phyloP scores from a whole-genome alignment of 2,797 vertebrate species.

The Acanthopagrus latus region DNA sequence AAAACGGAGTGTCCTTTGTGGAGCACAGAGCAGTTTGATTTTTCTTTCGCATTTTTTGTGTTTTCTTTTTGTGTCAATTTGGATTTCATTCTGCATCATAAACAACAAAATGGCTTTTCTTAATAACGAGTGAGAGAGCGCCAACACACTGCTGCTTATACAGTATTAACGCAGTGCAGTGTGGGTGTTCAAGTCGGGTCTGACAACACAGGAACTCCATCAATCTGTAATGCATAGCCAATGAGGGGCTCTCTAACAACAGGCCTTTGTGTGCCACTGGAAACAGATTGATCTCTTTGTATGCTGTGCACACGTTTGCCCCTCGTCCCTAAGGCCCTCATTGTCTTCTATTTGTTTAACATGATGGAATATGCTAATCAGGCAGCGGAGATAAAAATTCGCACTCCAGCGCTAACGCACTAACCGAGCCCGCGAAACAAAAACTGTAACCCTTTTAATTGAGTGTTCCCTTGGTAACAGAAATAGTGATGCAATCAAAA shows the following conservation, averaged over 20 bases:
- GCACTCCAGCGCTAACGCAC: conserved; percentile 27
- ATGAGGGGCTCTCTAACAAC: conserved; percentile 59
- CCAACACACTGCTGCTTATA: conserved; percentile 12
- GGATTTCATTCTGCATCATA: conserved; percentile 18
- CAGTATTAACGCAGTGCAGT: conserved; percentile 21
- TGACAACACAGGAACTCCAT: conserved; percentile 65
- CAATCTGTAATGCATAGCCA: conserved; percentile 71
- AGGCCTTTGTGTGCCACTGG: conserved; percentile 53
- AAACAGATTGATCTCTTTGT: conserved; percentile 75
- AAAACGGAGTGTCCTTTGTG: background rate
- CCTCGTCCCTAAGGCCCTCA: conserved; percentile 69
- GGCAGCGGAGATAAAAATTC: conserved; percentile 62
- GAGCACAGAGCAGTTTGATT: background rate
- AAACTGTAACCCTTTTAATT: conserved; percentile 66
- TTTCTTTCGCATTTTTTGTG: background rate
- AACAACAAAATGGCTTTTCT: conserved; percentile 27
- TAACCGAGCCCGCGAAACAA: conserved; percentile 45
- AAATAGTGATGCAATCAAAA: conserved; percentile 43
- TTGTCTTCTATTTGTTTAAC: conserved; percentile 84
- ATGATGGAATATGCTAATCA: conserved; percentile 84
- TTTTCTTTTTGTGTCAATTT: conserved; percentile 6
- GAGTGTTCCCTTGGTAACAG: conserved; percentile 65
- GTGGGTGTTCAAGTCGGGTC: conserved; percentile 53
- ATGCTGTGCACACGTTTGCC: conserved; percentile 67
- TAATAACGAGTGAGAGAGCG: conserved; percentile 13